phyloP scores from a whole-genome alignment of 1,140 invertebrate species.

The Hesperophylax magnus region DNA sequence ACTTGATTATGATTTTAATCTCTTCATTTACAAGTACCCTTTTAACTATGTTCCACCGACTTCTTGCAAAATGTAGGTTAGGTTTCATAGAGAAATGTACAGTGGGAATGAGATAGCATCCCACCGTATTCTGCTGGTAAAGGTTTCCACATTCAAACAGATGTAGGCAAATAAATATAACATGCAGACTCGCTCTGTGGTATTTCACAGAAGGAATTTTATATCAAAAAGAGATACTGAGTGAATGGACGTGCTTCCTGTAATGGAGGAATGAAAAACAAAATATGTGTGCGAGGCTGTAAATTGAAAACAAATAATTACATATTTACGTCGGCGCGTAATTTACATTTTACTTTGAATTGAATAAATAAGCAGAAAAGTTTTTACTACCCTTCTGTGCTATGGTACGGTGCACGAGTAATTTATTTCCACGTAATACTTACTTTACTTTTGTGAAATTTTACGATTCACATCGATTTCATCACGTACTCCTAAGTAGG shows the following conservation, averaged over 20 bases:
- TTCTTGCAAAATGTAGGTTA: not conserved
- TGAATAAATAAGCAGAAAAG: not conserved
- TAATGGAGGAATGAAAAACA: conserved; percentile 40
- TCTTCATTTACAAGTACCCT: not conserved
- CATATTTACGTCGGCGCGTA: conserved; percentile 7
- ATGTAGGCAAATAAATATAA: conserved; percentile 51
- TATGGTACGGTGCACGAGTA: no score
- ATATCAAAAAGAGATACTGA: conserved; percentile 56
- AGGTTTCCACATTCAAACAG: conserved; percentile 46
- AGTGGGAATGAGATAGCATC: not conserved
- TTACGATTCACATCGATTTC: no score
- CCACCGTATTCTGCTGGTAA: conserved; percentile 25
- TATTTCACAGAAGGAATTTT: conserved; percentile 58
- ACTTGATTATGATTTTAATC: not conserved
- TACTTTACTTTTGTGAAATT: no score
- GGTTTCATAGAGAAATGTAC: not conserved
- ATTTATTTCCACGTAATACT: no score
- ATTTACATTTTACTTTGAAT: conserved; percentile 4
- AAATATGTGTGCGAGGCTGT: not conserved
- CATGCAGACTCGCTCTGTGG: conserved; percentile 54
- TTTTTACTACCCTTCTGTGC: not conserved
- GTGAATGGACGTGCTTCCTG: conserved; percentile 53
- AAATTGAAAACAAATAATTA: conserved; percentile 39
- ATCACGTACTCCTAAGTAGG: no score
- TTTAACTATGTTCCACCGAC: not conserved